Evolutionary conservation across 37 sponge, comb jelly and placozoan genomes (phyloP).

Genomic region (Theonella swinhoei): DNA sequence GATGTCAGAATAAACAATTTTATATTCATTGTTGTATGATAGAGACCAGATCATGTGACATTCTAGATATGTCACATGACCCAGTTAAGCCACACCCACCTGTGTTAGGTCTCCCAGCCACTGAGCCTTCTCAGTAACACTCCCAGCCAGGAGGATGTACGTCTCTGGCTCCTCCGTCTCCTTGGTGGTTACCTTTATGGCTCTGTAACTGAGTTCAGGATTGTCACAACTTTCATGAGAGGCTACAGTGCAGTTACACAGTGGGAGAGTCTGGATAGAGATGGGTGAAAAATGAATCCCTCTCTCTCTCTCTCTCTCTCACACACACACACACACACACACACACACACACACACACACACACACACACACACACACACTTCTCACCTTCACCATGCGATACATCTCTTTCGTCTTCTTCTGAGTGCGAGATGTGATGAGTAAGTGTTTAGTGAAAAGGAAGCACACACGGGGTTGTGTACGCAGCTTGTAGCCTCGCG

Average conservation of each 20-base stretch:
- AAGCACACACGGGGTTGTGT: conserved; percentile 42
- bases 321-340: conserved; percentile 27
- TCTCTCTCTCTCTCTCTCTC: neutral
- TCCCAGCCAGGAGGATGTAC: conserved; percentile 18
- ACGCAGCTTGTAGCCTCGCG: conserved; percentile 4
- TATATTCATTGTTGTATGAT: neutral
- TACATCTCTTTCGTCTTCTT: conserved; percentile 47
- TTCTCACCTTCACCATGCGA: conserved; percentile 47
- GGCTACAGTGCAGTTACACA: conserved; percentile 31
- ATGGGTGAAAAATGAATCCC: neutral
- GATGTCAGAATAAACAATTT: neutral
- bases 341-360: conserved; percentile 19
- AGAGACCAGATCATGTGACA: neutral
- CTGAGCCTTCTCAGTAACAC: conserved; percentile 60
- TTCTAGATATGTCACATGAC: neutral
- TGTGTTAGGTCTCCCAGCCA: conserved; percentile 70
- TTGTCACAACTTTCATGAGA: neutral
- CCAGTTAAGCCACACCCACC: neutral
- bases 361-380: conserved; percentile 21
- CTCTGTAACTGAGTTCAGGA: conserved; percentile 23
- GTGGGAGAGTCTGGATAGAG: conserved; percentile 4
- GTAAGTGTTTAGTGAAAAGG: conserved; percentile 71
- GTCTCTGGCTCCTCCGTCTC: conserved; percentile 11
- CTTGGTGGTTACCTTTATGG: conserved; percentile 15
- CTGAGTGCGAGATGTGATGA: conserved; percentile 33